Percentiles rank a stretch among this genome's conserved stretches.
These are phyloP conservation scores for Tapera naevia DNA, from an alignment of 2,797 vertebrate species.

Conservation along the genomic window DNA sequence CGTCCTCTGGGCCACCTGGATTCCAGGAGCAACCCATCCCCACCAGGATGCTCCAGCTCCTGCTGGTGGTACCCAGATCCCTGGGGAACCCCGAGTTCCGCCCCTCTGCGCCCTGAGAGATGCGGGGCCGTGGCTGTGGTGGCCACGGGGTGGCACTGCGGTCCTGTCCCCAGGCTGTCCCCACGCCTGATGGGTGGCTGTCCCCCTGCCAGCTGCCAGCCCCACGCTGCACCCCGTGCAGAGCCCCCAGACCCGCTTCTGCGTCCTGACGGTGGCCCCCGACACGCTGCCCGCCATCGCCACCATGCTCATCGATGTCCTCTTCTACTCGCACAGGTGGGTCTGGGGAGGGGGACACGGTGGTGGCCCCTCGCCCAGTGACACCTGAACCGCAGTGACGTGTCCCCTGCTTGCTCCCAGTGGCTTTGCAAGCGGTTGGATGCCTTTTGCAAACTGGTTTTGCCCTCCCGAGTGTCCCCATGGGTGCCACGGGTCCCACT, in stretches of 20 bases:
- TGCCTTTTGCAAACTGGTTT: background rate
- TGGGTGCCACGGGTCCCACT: background rate
- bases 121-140: background rate
- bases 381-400: background rate
- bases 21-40: background rate
- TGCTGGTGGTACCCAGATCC: background rate
- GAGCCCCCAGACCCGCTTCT: slow-evolving; percentile 93
- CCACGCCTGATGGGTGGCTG: background rate
- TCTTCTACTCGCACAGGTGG: slow-evolving; percentile 93
- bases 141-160: slow-evolving; percentile 52
- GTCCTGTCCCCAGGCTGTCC: background rate
- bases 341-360: accelerated
- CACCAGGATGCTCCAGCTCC: background rate
- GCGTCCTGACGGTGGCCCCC: slow-evolving; percentile 92
- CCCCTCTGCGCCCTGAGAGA: accelerated
- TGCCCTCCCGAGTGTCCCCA: accelerated
- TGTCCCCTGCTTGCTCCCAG: background rate
- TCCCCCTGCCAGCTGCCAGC: slow-evolving; percentile 74
- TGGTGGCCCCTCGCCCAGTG: background rate
- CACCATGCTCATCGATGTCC: slow-evolving; percentile 92
- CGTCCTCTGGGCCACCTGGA: background rate
- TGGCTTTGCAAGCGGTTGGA: background rate
- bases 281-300: slow-evolving; percentile 93
- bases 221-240: slow-evolving; percentile 91
- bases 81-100: background rate